These are phyloP conservation scores for Vollenhovia emeryi DNA, from an alignment of 1,140 invertebrate genomes.

Conservation along the genomic window DNA sequence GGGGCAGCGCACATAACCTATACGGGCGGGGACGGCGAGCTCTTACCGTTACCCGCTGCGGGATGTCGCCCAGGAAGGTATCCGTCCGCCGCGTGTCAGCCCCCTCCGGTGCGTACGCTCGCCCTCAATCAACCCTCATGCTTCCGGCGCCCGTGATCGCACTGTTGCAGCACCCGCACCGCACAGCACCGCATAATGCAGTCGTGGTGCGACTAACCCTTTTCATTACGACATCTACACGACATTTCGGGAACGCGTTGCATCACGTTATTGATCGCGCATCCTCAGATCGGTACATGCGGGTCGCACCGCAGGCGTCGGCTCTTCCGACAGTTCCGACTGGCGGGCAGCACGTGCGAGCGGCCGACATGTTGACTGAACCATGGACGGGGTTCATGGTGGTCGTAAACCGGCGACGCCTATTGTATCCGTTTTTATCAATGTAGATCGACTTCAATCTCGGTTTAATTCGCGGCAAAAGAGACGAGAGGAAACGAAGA, in stretches of 20 bases:
- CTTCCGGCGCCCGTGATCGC: not conserved
- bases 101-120: not conserved
- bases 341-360: too few species aligned
- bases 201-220: not conserved
- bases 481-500: too few species aligned
- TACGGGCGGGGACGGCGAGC: not conserved
- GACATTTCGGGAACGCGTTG: not conserved
- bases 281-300: not conserved
- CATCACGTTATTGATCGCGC: constrained; percentile 4
- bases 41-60: constrained; percentile 26
- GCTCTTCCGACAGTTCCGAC: too few species aligned
- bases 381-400: too few species aligned
- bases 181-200: not conserved
- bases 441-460: too few species aligned
- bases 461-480: too few species aligned
- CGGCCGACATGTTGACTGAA: too few species aligned
- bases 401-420: too few species aligned
- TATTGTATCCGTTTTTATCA: too few species aligned
- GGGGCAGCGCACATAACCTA: constrained; percentile 49
- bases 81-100: not conserved
- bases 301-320: too few species aligned
- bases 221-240: constrained; percentile 54
- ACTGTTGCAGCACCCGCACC: not conserved
- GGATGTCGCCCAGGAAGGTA: not conserved
- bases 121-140: not conserved